Evolutionary conservation across 2,888 invertebrate genomes (phyloP).

Genomic region (Drosophila sordidapex): DNA sequence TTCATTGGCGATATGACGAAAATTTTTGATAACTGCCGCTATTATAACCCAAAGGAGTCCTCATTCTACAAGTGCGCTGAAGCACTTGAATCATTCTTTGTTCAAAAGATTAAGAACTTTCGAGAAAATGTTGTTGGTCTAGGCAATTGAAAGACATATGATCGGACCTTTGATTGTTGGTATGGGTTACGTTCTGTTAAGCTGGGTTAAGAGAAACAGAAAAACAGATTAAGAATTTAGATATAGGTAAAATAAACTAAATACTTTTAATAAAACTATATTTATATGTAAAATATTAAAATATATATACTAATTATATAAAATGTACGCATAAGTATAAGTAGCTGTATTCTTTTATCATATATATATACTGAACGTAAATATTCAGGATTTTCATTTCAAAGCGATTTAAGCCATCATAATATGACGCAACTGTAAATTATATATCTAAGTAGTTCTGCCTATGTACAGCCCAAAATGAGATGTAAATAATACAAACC

Average conservation of each 20-base stretch:
- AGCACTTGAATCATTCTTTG: conserved; percentile 97
- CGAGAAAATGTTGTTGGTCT: conserved; percentile 90
- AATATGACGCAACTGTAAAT: conserved; percentile 22
- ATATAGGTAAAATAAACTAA: conserved; percentile 37
- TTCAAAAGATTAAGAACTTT: conserved; percentile 95
- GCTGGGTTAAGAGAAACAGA: conserved; percentile 25
- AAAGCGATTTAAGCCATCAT: conserved; percentile 20
- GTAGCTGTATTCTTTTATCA: conserved; percentile 45
- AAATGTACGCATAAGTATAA: conserved; percentile 37
- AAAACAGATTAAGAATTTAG: conserved; percentile 33
- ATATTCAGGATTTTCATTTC: conserved; percentile 25
- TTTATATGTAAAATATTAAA: conserved; percentile 13
- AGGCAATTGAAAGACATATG: conserved; percentile 49
- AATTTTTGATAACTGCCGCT: conserved; percentile 99
- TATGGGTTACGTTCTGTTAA: conserved; percentile 3
- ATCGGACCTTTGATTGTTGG: conserved; percentile 18
- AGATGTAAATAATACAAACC: conserved; percentile 54
- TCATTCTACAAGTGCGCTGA: conserved; percentile 98
- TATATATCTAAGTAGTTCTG: conserved; percentile 37
- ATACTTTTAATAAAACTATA: conserved; percentile 37
- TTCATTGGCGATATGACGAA: conserved; percentile 99
- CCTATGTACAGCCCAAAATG: conserved; percentile 52
- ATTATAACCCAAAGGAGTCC: conserved; percentile 98
- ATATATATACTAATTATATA: conserved; percentile 11
- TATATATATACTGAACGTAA: conserved; percentile 19